These are phyloP conservation scores for Myiopsitta monachus DNA, from an alignment of 2,113 vertebrate genomes.

Conservation along the genomic window DNA sequence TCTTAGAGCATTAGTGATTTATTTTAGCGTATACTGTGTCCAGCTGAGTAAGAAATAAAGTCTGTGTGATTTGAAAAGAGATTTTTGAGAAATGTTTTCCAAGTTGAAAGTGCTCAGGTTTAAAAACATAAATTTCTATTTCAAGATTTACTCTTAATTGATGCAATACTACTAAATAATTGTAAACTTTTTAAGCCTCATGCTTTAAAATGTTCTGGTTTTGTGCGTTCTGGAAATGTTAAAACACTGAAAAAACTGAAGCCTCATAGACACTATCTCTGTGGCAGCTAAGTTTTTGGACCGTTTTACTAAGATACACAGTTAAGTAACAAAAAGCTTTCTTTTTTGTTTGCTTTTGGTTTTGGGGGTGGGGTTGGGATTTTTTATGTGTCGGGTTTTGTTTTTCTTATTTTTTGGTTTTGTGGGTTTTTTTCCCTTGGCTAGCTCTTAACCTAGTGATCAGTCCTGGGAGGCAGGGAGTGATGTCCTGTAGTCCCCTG, in stretches of 20 bases:
- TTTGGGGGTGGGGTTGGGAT: neutral
- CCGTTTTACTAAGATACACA: neutral
- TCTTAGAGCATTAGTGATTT: neutral
- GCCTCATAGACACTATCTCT: neutral
- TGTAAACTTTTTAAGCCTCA: neutral
- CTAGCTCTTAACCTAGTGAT: neutral
- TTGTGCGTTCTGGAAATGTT: neutral
- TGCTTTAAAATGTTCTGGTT: neutral
- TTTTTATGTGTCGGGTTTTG: accelerated
- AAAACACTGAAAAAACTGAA: neutral
- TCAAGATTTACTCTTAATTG: neutral
- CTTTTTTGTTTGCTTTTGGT: neutral
- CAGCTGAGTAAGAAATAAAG: neutral
- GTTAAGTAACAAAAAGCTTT: neutral
- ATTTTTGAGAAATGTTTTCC: neutral
- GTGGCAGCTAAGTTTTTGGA: neutral
- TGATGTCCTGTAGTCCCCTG: neutral
- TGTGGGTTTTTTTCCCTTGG: accelerated
- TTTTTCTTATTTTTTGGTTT: neutral
- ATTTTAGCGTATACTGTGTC: neutral
- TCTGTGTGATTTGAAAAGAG: neutral
- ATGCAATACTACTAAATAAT: neutral
- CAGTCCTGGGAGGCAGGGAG: neutral
- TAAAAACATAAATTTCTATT: neutral
- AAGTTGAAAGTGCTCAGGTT: neutral